A percentile compares a stretch with the other conserved stretches of the same genome.
These are phyloP conservation scores for Magallana angulata DNA, from an alignment of 1,140 invertebrate species.

Conservation along the genomic window DNA sequence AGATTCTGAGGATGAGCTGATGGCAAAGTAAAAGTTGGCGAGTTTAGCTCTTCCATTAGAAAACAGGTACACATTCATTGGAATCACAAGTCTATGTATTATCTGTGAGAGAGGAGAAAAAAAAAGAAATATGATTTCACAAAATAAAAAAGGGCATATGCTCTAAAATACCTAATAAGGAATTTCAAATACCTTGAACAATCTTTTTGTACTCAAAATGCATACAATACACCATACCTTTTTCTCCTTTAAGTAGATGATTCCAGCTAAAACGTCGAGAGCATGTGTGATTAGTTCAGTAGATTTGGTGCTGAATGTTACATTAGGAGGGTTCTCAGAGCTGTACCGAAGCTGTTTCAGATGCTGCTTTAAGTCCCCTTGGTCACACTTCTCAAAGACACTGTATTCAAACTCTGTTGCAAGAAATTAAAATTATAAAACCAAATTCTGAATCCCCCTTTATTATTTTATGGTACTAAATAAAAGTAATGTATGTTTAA, in stretches of 20 bases:
- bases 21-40: constrained; percentile 48
- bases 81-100: constrained; percentile 32
- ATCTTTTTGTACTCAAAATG: no score
- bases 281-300: constrained; percentile 26
- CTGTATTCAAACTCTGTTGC: constrained; percentile 31
- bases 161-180: no score
- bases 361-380: constrained; percentile 37
- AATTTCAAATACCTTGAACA: no score
- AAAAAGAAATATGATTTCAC: neutral
- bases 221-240: neutral
- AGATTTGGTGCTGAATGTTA: neutral
- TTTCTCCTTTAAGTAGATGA: constrained; percentile 23
- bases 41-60: constrained; percentile 34
- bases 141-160: neutral
- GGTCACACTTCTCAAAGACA: constrained; percentile 42
- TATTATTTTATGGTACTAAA: no score
- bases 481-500: no score
- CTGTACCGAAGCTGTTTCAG: constrained; percentile 22
- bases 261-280: constrained; percentile 32
- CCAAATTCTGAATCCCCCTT: no score
- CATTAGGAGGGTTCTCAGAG: neutral
- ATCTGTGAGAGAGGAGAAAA: constrained; percentile 12
- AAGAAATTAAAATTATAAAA: neutral
- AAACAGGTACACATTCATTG: constrained; percentile 35
- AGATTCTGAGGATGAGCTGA: neutral